phyloP scores from a whole-genome alignment of 1,140 invertebrate species.

The Belonocnema kinseyi region DNA sequence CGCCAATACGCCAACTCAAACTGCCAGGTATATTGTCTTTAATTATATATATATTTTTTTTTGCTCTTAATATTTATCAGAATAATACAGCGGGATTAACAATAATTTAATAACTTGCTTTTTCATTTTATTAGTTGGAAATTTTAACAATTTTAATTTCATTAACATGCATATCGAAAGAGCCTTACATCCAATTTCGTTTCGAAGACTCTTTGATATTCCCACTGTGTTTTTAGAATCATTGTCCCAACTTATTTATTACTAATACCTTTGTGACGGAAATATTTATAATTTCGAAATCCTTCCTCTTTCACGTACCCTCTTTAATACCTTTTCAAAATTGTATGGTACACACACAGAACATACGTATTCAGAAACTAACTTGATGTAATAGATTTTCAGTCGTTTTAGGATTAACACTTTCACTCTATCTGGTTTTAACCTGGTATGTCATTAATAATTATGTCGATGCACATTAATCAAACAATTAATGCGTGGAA shows the following conservation, averaged over 20 bases:
- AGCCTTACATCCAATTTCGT: too few relatives aligned
- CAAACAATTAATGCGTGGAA: background rate
- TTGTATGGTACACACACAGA: slow-evolving; percentile 17
- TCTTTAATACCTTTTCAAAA: slow-evolving; percentile 13
- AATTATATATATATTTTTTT: slow-evolving; percentile 9
- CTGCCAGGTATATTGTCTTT: slow-evolving; percentile 81
- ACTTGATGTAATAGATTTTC: background rate
- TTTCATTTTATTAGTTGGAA: background rate
- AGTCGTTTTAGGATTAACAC: slow-evolving; percentile 9
- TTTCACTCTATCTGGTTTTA: slow-evolving; percentile 19
- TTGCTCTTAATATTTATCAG: background rate
- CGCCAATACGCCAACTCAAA: slow-evolving; percentile 89
- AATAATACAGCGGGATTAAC: slow-evolving; percentile 8
- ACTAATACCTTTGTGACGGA: slow-evolving; percentile 28
- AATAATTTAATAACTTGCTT: background rate
- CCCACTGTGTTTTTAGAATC: slow-evolving; percentile 1
- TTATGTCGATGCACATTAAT: slow-evolving; percentile 3
- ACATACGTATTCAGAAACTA: background rate
- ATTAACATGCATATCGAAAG: background rate
- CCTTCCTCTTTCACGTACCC: slow-evolving; percentile 21
- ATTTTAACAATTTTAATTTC: background rate
- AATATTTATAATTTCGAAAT: slow-evolving; percentile 14
- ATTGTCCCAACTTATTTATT: background rate
- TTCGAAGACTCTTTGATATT: background rate
- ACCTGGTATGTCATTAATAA: slow-evolving; percentile 19